Conservation (phyloP, 2,113 vertebrate species). For the Silurus asotus region DNA sequence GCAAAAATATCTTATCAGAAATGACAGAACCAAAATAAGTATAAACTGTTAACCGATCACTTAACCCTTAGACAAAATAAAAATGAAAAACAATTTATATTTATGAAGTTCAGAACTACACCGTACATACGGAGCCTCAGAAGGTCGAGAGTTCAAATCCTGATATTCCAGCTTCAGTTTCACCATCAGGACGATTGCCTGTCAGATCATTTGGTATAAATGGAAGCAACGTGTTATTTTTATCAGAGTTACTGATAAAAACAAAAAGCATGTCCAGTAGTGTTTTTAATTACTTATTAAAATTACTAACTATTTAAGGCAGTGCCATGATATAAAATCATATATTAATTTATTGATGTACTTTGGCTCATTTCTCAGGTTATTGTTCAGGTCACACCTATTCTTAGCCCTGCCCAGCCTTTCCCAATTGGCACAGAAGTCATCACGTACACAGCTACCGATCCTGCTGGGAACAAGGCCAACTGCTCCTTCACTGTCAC, state of each 20-base stretch:
- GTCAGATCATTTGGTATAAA: background rate
- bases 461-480: constrained; percentile 84
- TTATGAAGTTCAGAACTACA: background rate
- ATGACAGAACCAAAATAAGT: constrained; percentile 6
- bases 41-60: constrained; percentile 3
- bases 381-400: constrained; percentile 82
- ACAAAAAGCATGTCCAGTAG: background rate
- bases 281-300: background rate
- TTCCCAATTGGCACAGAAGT: constrained; percentile 85
- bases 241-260: background rate
- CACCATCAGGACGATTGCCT: background rate
- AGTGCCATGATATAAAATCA: too few relatives aligned
- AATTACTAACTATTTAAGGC: background rate
- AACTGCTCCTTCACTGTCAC: constrained; percentile 89
- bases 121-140: too few relatives aligned
- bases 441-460: constrained; percentile 83
- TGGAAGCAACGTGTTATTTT: background rate
- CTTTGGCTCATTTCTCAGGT: constrained; percentile 73
- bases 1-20: constrained; percentile 8
- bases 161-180: background rate
- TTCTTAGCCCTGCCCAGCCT: constrained; percentile 85
- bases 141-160: background rate
- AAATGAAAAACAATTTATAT: background rate
- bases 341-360: background rate
- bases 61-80: background rate